These are phyloP conservation scores for Sphaeridia pumilis DNA, from an alignment of 2,888 invertebrate genomes.

Conservation along the genomic window DNA sequence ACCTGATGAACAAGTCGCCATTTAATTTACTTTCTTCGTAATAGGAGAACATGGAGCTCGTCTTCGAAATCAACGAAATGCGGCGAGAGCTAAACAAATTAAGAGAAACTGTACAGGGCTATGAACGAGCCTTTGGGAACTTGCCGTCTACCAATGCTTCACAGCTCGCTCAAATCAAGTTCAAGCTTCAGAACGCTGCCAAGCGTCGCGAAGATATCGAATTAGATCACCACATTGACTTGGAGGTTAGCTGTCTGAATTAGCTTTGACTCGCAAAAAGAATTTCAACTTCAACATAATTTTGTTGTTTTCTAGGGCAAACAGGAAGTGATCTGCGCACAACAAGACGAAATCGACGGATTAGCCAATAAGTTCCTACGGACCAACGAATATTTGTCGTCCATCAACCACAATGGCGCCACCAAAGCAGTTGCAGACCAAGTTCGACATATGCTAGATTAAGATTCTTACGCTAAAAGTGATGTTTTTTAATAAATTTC, in stretches of 20 bases:
- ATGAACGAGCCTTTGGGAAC: conserved; percentile 59
- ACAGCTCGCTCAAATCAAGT: conserved; percentile 31
- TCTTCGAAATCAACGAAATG: conserved; percentile 64
- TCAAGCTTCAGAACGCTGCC: conserved; percentile 28
- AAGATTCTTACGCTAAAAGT: too few species aligned
- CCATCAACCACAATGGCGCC: not conserved
- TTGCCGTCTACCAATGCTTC: conserved; percentile 38
- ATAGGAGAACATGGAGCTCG: conserved; percentile 61
- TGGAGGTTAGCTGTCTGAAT: conserved; percentile 19
- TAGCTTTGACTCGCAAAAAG: not conserved
- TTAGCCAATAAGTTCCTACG: conserved; percentile 37
- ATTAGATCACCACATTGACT: conserved; percentile 24
- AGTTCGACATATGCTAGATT: not conserved
- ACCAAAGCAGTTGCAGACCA: not conserved
- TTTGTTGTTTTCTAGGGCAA: conserved; percentile 39
- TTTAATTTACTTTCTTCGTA: conserved; percentile 24
- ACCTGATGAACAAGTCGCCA: not conserved
- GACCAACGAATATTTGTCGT: conserved; percentile 25
- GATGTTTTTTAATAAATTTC: too few species aligned
- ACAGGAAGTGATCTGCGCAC: conserved; percentile 41
- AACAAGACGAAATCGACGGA: conserved; percentile 43
- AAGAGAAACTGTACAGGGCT: conserved; percentile 53
- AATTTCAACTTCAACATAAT: not conserved
- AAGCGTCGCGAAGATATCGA: conserved; percentile 34
- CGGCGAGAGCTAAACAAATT: conserved; percentile 56